Evolutionary conservation across 2,888 invertebrate genomes (phyloP), one percentile per base, ranked within the genome.

Genomic region (Caenorhabditis sulstoni): DNA sequence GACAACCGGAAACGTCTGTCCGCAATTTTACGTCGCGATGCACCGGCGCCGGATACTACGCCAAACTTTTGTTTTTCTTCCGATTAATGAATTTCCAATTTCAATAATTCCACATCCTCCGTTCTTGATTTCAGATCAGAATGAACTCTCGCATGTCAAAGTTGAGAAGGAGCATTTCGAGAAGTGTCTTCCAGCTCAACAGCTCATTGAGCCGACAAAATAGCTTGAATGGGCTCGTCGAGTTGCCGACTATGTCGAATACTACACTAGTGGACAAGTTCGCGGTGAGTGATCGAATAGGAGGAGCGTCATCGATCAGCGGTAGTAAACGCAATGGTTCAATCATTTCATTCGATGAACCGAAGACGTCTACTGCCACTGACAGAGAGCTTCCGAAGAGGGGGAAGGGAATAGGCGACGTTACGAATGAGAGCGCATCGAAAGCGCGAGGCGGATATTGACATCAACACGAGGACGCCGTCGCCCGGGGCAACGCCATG

Each of bases 121-220:
- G 9, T 12, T 61, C 18, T 20, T 9, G 3, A 23, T 20, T 45
- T 55, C 45, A 53, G 35, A 1, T 18, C 45, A 55, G 20, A 44
- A 84, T 84, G 84, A 84, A 84, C 55, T 74, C 79, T 11, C 84
- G 84, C 8, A 84, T 84, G 84, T 81, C 78, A 18, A 79, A 79
- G 47, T 62, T 84, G 0, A 71, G 84, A 0, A 59, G 84, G 61
- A 84, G 83, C n/a, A 76, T 85, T 7, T 84, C 83, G n/a, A 61
- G 85, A 7, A 83, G 83, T 35, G 79, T 85, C 9, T 82, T 82
- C 41, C 85, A 85, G 55, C 64, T 85, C 18, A 81, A 84, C 37
- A 79, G 78, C 53, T 78, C 78, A 8, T 37, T 83, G 20, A 81
- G 81, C 44, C 50, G 84, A 44, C 68, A 75, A 45, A 79, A 70